Evolutionary conservation across 2,888 invertebrate genomes (phyloP), one percentile per base, ranked within the genome.

Genomic region (Oeneis ivallda): DNA sequence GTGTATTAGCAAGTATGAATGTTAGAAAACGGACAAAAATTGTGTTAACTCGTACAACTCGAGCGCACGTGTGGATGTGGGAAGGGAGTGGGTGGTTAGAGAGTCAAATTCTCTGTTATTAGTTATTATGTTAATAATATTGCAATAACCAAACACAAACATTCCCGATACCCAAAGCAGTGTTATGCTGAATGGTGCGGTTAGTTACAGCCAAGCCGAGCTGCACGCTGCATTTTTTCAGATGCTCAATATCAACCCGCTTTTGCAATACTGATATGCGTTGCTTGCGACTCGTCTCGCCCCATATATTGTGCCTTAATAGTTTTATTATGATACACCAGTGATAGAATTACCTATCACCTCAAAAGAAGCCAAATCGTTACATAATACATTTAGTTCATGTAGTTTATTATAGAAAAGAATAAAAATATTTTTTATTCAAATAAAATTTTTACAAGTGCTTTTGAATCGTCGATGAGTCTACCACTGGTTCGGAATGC

Each of bases 51-150:
- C 26, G 26, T 26, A 26, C 2, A 1, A 26, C 26, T 26, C 26
- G 26, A 26, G 26, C 26, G 3, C 2, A n/a, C 43, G n/a, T n/a
- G 43, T 45, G 43, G n/a, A 13, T 13, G 41, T 41, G 13, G 13
- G 15, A 15, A 15, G 43, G n/a, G 2, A 4, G 41, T 41, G 13
- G 13, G 15, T 17, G 13, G 9, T 17, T 37, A 37, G 7, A 15
- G 39, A 17, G 6, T 17, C 39, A 6, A 45, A 70, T 26, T 74
- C 62, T 57, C 26, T 26, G 8, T 45, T 15, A 15, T 45, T n/a
- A n/a, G 15, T 45, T 17, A 17, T 47, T 47, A 17, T 47, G 47
- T 8, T 26, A 26, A 26, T 26, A 26, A 26, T 26, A 26, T 26
- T 5, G 26, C 26, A 26, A 26, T 47, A 32, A 47, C 15, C 10